Evolutionary conservation across 2,888 invertebrate species (phyloP).

Genomic region (Nebria salina): DNA sequence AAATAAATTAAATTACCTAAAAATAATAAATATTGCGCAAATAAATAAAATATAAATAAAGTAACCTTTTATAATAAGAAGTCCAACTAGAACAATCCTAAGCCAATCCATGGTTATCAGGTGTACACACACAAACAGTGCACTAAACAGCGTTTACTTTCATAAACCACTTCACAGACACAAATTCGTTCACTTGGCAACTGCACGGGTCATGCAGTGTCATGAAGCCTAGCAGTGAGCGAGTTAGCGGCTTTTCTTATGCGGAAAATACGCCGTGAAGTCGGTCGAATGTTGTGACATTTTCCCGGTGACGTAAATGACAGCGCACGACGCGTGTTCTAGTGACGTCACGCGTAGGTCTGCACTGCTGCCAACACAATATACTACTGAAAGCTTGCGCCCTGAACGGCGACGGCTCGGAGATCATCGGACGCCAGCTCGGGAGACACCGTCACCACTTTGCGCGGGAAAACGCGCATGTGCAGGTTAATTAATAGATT

Average conservation of each 20-base stretch:
- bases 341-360: not conserved
- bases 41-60: not conserved
- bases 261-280: conserved; percentile 2
- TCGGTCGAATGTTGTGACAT: not conserved
- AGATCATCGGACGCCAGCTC: conserved; percentile 13
- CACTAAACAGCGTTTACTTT: conserved; percentile 24
- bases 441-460: conserved; percentile 20
- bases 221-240: conserved; percentile 16
- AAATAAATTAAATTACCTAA: not conserved
- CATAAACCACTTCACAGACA: conserved; percentile 13
- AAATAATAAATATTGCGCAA: not conserved
- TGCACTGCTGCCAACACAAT: conserved; percentile 7
- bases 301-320: conserved; percentile 2
- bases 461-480: conserved; percentile 28
- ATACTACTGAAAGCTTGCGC: conserved; percentile 33
- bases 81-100: conserved; percentile 22
- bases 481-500: conserved; percentile 41
- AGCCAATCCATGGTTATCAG: conserved; percentile 36
- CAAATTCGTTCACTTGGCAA: conserved; percentile 12
- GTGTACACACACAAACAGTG: conserved; percentile 21
- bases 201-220: not conserved
- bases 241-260: conserved; percentile 8
- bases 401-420: conserved; percentile 18
- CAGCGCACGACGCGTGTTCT: not conserved
- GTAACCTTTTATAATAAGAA: conserved; percentile 29